phyloP scores from a whole-genome alignment of 2,797 vertebrate genomes.

The Lates japonicus region DNA sequence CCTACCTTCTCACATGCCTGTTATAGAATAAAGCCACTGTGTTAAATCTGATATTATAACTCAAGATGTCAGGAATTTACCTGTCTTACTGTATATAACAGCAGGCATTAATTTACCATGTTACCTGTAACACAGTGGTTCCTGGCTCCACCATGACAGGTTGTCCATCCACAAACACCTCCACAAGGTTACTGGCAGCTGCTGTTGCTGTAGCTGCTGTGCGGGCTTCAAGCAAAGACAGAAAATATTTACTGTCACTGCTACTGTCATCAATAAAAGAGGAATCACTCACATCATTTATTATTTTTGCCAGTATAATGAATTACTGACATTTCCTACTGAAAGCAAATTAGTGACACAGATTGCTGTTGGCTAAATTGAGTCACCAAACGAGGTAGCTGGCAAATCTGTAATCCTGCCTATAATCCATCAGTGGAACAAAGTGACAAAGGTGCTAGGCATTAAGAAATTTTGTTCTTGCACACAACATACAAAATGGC shows the following conservation, averaged over 20 bases:
- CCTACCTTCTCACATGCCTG: slow-evolving; percentile 95
- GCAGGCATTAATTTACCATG: neutral
- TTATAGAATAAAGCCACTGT: slow-evolving; percentile 27
- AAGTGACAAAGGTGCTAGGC: slow-evolving; percentile 17
- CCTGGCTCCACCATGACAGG: slow-evolving; percentile 91
- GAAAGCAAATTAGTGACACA: neutral
- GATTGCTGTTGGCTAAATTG: slow-evolving; percentile 7
- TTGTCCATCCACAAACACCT: slow-evolving; percentile 94
- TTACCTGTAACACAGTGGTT: slow-evolving; percentile 93
- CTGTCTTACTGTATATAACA: neutral
- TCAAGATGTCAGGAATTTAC: neutral
- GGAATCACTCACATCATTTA: neutral
- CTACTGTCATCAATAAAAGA: neutral
- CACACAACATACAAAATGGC: slow-evolving; percentile 13
- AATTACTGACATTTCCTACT: neutral
- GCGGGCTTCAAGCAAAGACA: slow-evolving; percentile 78
- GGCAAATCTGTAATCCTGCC: slow-evolving; percentile 67
- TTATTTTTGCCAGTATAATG: neutral
- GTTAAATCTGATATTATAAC: neutral
- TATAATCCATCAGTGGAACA: slow-evolving; percentile 62
- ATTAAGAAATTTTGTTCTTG: neutral
- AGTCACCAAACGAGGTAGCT: slow-evolving; percentile 42
- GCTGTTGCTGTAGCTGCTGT: slow-evolving; percentile 81
- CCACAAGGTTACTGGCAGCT: slow-evolving; percentile 87
- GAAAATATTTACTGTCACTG: neutral